Conservation (phyloP, 2,797 vertebrate genomes). For the Protosalanx chinensis region DNA sequence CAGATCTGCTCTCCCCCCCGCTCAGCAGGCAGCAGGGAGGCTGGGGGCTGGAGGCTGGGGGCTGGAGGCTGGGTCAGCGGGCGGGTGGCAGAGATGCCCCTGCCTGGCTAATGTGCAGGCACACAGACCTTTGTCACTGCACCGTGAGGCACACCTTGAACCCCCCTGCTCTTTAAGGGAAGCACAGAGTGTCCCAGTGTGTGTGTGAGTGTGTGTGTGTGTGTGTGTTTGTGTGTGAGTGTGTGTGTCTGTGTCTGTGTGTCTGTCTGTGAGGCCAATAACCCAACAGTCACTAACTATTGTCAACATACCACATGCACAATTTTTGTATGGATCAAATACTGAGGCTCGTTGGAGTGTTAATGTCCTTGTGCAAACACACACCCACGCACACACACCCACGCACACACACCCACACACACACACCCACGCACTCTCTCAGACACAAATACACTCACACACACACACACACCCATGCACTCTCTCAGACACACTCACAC, state of each 20-base stretch:
- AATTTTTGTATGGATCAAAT: not conserved
- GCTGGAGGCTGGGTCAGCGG: not conserved
- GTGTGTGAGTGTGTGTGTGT: constrained; percentile 19
- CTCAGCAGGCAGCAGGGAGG: too few relatives aligned
- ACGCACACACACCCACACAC: too few relatives aligned
- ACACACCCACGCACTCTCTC: too few relatives aligned
- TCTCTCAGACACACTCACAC: too few relatives aligned
- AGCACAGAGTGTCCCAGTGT: constrained; percentile 27
- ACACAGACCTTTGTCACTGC: constrained; percentile 45
- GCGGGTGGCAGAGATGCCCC: not conserved
- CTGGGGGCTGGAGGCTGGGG: not conserved
- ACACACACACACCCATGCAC: not conserved
- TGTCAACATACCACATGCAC: constrained; percentile 10
- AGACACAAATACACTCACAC: too few relatives aligned
- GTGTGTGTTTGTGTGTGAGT: constrained; percentile 12
- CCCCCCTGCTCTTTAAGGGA: constrained; percentile 30
- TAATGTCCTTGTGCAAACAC: not conserved
- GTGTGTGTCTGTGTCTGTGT: constrained; percentile 1
- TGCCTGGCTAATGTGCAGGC: constrained; percentile 20
- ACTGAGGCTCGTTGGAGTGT: not conserved
- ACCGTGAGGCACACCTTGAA: constrained; percentile 58
- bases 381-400: not conserved
- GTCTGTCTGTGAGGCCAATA: constrained; percentile 29
- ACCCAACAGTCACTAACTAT: constrained; percentile 14
- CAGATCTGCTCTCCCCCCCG: too few relatives aligned